A percentile compares a stretch with the other conserved stretches of the same genome.
phyloP scores from a whole-genome alignment of 2,888 invertebrate genomes.

The Euplagia quadripunctaria region DNA sequence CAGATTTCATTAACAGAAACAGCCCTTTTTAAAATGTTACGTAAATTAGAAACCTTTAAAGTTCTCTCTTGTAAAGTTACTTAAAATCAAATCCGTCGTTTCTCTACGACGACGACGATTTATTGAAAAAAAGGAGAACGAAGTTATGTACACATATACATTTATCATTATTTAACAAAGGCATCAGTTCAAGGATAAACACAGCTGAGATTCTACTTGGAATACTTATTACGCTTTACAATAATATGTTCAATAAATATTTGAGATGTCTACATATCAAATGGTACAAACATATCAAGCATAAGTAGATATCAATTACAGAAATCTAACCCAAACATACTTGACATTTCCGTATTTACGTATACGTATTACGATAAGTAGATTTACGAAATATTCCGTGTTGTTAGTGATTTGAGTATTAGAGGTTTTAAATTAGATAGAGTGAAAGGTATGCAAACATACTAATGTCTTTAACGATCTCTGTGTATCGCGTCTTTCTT shows the following conservation, averaged over 20 bases:
- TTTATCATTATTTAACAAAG: neutral
- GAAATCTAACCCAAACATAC: neutral
- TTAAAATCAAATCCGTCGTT: too few species aligned
- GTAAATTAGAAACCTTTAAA: too few species aligned
- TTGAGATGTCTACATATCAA: constrained; percentile 15
- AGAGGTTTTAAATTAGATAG: too few species aligned
- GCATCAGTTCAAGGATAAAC: neutral
- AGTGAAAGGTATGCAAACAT: too few species aligned
- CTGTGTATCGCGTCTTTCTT: too few species aligned
- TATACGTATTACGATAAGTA: neutral
- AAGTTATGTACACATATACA: neutral
- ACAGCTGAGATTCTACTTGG: neutral
- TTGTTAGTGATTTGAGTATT: neutral
- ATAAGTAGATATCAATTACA: constrained; percentile 14
- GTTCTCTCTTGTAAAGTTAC: too few species aligned
- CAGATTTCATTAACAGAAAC: too few species aligned
- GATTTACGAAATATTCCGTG: neutral
- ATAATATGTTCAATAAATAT: constrained; percentile 17
- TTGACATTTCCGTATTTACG: constrained; percentile 2
- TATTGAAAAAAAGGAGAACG: too few species aligned
- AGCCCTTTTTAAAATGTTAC: too few species aligned
- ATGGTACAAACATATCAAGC: constrained; percentile 6
- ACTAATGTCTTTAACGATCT: too few species aligned
- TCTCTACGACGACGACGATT: too few species aligned
- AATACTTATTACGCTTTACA: constrained; percentile 13